Percentiles rank a stretch among this genome's conserved stretches.
Conservation (phyloP, 2,113 vertebrate species). For the Psettodes erumei region DNA sequence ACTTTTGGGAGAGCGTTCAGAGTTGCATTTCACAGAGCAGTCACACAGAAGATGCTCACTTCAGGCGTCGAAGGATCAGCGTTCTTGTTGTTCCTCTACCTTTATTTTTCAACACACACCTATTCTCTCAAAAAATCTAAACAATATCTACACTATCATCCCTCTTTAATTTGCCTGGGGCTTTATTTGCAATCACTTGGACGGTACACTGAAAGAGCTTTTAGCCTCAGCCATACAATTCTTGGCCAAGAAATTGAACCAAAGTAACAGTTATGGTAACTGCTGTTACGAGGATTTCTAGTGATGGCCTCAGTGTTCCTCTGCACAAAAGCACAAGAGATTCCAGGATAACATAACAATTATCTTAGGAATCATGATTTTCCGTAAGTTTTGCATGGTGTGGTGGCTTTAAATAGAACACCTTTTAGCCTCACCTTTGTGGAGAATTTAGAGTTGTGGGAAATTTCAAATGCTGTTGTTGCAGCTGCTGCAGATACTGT, state of each 20-base stretch:
- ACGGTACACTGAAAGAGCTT: not conserved
- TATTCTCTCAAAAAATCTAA: not conserved
- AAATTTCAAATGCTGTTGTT: not conserved
- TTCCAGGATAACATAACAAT: not conserved
- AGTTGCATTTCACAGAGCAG: constrained; percentile 24
- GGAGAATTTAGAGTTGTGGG: not conserved
- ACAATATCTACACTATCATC: not conserved
- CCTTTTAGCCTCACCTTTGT: not conserved
- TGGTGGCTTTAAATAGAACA: not conserved
- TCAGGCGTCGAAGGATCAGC: not conserved
- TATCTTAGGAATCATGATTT: not conserved
- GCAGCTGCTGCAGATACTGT: no score
- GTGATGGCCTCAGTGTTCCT: not conserved
- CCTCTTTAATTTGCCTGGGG: not conserved
- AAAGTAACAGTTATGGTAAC: not conserved
- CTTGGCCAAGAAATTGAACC: not conserved
- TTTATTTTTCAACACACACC: not conserved
- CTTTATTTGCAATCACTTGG: not conserved
- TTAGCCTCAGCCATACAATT: not conserved
- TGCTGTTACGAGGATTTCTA: not conserved
- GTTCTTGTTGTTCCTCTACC: not conserved
- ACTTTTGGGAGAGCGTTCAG: constrained; percentile 9
- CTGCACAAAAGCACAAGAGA: not conserved
- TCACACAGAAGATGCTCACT: constrained; percentile 9
- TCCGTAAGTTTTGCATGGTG: not conserved